Evolutionary conservation across 1,140 invertebrate species (phyloP), one percentile per base, ranked within the genome.

Genomic region (Elymnias hypermnestra): DNA sequence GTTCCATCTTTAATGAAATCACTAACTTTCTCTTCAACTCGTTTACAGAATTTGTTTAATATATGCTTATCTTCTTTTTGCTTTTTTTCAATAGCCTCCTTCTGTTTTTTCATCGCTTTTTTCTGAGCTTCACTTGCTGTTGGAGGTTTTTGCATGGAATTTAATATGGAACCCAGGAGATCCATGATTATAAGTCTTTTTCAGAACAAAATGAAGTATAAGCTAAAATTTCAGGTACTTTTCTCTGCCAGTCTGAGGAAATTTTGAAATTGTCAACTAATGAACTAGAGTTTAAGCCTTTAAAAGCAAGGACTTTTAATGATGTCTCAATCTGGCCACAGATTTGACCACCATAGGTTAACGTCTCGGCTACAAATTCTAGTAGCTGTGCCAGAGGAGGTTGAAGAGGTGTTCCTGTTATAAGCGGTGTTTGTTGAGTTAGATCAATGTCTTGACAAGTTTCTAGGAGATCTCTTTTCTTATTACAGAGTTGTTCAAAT

Each of bases 111-210:
- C 23, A 90, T 87, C 8, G 90, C 64, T 48, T 86, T 84, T 57
- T 90, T 91, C 72, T 93, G 90, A 37, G 90, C 89, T 50, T 91
- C 89, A 59, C 87, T 92, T 2, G 91, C 71, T n/a, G 89, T 76
- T 15, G 92, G 92, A 23, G 92, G 92, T 70, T 91, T 92, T 55
- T 92, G 91, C 92, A 93, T 93, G 1, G 91, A 91, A 74, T 89
- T 91, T 40, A 93, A 86, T 50, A 93, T 93, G 6, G 91, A 92
- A 15, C 89, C 91, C 25, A 93, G 67, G 18, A 93, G 82, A 89
- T 93, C 92, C 91, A 93, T 93, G 13, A 13, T 33, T 33, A 76
- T 25, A 84, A 62, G 56, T 72, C 47, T 40, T 83, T 86, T 63
- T 83, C 63, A 25, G 66, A 51, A 39, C 78, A 74, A 42, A 77